Conservation (phyloP, 2,888 invertebrate species). For the Limnephilus rhombicus region DNA sequence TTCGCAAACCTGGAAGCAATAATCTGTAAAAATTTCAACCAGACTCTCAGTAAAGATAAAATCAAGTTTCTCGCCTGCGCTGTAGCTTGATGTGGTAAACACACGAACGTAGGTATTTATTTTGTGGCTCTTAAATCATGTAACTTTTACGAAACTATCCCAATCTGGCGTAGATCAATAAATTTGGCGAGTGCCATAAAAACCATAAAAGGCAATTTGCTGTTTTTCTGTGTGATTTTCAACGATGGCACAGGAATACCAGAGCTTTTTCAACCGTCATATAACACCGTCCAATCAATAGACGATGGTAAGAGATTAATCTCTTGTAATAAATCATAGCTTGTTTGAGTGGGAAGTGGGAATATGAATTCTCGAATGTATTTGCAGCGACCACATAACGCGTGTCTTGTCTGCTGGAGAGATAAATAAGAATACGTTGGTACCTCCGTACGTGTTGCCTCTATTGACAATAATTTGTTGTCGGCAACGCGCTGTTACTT, state of each 20-base stretch:
- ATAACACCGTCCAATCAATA: not conserved
- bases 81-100: not conserved
- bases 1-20: not conserved
- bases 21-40: not conserved
- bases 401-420: not conserved
- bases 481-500: not conserved
- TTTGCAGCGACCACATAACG: conserved; percentile 12
- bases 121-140: not conserved
- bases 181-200: not conserved
- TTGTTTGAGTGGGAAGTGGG: conserved; percentile 9
- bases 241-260: not conserved
- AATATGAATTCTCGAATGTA: not conserved
- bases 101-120: not conserved
- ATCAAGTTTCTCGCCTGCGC: not conserved
- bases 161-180: not conserved
- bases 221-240: not conserved
- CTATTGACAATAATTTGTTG: conserved; percentile 17
- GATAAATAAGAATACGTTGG: not conserved
- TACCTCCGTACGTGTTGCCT: conserved; percentile 5
- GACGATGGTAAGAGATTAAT: not conserved
- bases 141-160: not conserved
- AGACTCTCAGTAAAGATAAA: not conserved
- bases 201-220: not conserved
- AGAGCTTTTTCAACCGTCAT: not conserved
- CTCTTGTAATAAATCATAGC: not conserved